A percentile compares a stretch with the other conserved stretches of the same genome.
Evolutionary conservation across 2,113 vertebrate genomes (phyloP).

Genomic region (Raphicerus campestris): DNA sequence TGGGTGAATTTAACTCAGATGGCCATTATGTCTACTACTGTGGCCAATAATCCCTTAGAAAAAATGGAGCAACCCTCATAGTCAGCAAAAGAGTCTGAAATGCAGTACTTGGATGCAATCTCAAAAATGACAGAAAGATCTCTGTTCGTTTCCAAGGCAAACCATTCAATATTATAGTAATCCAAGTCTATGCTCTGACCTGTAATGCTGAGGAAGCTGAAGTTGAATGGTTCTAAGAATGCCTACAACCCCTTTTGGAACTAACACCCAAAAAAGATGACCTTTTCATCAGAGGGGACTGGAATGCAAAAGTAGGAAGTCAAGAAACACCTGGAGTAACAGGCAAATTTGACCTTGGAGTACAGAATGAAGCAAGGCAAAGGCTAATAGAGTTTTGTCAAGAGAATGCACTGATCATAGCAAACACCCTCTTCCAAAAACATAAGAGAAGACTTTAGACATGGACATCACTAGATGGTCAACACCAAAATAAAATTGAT

Average conservation of each 20-base stretch:
- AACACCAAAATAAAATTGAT: neutral
- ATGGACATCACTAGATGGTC: neutral
- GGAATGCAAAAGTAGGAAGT: neutral
- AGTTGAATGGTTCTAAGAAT: neutral
- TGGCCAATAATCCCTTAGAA: neutral
- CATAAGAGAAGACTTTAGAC: neutral
- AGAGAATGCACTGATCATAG: neutral
- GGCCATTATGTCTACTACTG: neutral
- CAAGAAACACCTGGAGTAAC: neutral
- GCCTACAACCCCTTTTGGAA: neutral
- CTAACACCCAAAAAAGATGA: neutral
- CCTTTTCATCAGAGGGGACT: neutral
- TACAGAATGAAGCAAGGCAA: neutral
- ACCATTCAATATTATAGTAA: neutral
- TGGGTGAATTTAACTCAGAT: neutral
- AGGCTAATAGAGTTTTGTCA: neutral
- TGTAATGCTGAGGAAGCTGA: neutral
- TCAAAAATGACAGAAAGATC: neutral
- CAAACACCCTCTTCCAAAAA: neutral
- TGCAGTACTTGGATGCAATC: neutral
- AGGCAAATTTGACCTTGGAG: neutral
- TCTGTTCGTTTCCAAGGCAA: neutral
- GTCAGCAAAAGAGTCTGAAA: neutral
- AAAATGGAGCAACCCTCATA: neutral
- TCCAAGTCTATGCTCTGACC: neutral